These are phyloP conservation scores for Tylochromis polylepis DNA, from an alignment of 2,113 vertebrate genomes.

Conservation along the genomic window DNA sequence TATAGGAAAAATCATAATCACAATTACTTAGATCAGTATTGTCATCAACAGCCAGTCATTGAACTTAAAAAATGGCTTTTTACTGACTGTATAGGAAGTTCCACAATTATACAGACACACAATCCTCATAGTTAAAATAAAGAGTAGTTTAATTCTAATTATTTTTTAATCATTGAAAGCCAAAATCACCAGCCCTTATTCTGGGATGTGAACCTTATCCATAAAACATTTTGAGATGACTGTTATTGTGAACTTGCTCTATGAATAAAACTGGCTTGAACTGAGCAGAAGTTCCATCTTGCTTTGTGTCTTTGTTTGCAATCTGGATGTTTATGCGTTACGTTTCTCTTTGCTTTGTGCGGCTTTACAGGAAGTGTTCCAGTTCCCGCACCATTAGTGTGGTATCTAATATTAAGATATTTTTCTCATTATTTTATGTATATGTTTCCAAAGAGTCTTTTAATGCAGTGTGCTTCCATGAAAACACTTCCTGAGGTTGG, in stretches of 20 bases:
- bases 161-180: background rate
- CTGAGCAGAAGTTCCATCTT: background rate
- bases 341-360: background rate
- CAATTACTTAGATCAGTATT: background rate
- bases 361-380: accelerated
- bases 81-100: background rate
- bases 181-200: background rate
- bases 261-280: accelerated
- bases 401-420: background rate
- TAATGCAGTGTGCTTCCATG: background rate
- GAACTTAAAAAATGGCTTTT: background rate
- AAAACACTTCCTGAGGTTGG: background rate
- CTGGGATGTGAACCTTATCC: background rate
- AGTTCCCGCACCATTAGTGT: accelerated
- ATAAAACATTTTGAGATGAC: background rate
- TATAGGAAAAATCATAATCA: background rate
- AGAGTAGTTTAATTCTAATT: background rate
- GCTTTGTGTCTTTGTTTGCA: background rate
- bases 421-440: background rate
- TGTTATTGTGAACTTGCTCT: background rate
- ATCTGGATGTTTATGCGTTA: too few species aligned
- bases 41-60: background rate
- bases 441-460: background rate
- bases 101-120: background rate
- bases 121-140: background rate